phyloP scores from a whole-genome alignment of 2,888 invertebrate genomes.

The Eremobia ochroleuca region DNA sequence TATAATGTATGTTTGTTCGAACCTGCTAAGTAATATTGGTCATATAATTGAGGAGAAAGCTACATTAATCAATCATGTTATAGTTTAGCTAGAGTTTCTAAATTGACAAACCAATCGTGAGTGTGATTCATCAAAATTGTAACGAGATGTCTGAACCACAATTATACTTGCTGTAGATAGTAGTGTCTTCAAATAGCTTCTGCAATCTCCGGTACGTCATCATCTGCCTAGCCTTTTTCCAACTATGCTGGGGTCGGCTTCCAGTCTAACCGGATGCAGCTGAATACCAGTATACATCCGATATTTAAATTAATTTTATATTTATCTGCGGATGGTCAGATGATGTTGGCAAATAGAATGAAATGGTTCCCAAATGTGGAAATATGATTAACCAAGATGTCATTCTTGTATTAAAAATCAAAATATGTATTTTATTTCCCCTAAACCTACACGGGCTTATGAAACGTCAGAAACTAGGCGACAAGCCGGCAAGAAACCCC shows the following conservation, averaged over 20 bases:
- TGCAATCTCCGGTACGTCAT: background rate
- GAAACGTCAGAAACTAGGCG: background rate
- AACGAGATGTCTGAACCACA: constrained; percentile 23
- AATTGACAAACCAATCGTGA: constrained; percentile 27
- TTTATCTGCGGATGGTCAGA: background rate
- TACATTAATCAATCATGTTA: constrained; percentile 22
- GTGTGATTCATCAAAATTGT: constrained; percentile 42
- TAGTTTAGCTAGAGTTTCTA: constrained; percentile 37
- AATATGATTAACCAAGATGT: background rate
- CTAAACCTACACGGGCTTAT: background rate
- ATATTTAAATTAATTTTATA: background rate
- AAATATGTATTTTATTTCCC: background rate
- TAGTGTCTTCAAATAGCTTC: constrained; percentile 5
- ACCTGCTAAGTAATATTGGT: constrained; percentile 15
- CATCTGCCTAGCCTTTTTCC: too few species aligned
- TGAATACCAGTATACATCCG: too few species aligned
- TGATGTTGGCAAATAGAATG: background rate
- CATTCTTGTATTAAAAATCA: background rate
- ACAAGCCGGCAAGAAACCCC: background rate
- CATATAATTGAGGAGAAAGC: constrained; percentile 34
- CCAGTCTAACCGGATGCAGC: too few species aligned
- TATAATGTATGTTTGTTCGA: constrained; percentile 24
- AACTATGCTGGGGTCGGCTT: too few species aligned
- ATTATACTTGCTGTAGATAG: background rate
- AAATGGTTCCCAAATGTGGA: background rate